Percentiles rank a stretch among this genome's conserved stretches.
These are phyloP conservation scores for Fragariocoptes setiger DNA, from an alignment of 1,140 invertebrate genomes.

Conservation along the genomic window DNA sequence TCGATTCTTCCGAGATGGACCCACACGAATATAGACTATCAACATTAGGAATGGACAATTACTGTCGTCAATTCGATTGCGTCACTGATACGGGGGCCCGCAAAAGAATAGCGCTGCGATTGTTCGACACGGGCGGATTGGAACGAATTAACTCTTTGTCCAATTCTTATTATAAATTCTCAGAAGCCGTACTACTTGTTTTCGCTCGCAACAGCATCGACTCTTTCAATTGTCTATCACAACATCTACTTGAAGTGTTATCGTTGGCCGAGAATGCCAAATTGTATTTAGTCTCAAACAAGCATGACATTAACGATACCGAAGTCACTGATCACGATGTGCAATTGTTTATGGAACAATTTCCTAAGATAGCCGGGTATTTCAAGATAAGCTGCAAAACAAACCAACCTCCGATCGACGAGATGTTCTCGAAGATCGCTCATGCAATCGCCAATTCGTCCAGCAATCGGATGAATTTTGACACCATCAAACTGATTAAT, in stretches of 20 bases:
- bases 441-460: not conserved
- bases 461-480: not conserved
- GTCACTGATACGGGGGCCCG: not conserved
- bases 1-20: conserved; percentile 26
- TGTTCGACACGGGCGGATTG: conserved; percentile 80
- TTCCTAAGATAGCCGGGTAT: conserved; percentile 53
- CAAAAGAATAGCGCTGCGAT: conserved; percentile 22
- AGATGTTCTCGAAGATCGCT: conserved; percentile 14
- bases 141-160: conserved; percentile 71
- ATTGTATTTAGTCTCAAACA: conserved; percentile 69
- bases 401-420: conserved; percentile 11
- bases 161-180: conserved; percentile 70
- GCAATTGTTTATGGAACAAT: conserved; percentile 66
- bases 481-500: not conserved
- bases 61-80: conserved; percentile 13
- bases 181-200: conserved; percentile 57
- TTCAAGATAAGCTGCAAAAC: conserved; percentile 69
- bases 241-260: conserved; percentile 59
- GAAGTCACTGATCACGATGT: conserved; percentile 58
- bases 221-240: conserved; percentile 60
- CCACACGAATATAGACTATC: conserved; percentile 27
- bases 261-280: conserved; percentile 70
- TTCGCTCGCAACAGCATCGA: conserved; percentile 61
- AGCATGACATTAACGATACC: conserved; percentile 36
- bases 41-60: conserved; percentile 64